Base-by-base conservation (phyloP, 1,140 invertebrate species). In the Melitaea cinxia region DNA sequence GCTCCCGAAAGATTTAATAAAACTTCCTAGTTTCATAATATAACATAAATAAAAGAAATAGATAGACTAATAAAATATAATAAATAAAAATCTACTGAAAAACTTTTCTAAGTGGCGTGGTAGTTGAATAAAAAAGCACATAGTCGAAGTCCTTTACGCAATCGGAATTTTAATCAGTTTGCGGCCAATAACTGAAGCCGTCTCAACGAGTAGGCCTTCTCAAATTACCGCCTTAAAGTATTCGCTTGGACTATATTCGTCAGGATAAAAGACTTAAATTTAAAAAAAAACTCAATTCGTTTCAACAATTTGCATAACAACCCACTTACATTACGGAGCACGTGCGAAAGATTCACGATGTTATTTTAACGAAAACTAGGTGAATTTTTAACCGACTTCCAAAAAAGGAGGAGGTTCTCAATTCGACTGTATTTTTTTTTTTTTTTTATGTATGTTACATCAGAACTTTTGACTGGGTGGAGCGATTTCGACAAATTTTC, bases 81-180 rank as follows among this genome's bases (percentile, higher is more conserved):
- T n/a, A 6, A 10, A 35, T 10, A 35, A 35, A 35, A 35, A 4
- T 35, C 33, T n/a, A 7, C 33, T 35, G 33, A 35, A 35, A 35
- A 10, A n/a, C 12, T 35, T 35, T 35, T 28, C 7, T 7, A 28
- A 35, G 33, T n/a, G 33, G 12, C 12, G 10, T 35, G 33, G 33
- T n/a, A 35, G 12, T 35, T 35, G 4, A 35, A n/a, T 12, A 50
- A 50, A 59, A 62, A 62, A 49, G 42, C n/a, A 47, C 60, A 54
- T 49, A 47, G 30, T 50, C 19, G 21, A 50, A 63, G 68, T 75
- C 64, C 72, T 71, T 74, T 71, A 82, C 80, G 77, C 72, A 73
- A 65, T 70, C 53, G 71, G 77, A 79, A 82, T 84, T 84, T 84
- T 83, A 86, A 84, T 86, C 80, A 86, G 82, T 80, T 77, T 75